Percentiles rank a stretch among this genome's conserved stretches.
Evolutionary conservation across 2,888 invertebrate species (phyloP).

Genomic region (Drosophila hamatofila): DNA sequence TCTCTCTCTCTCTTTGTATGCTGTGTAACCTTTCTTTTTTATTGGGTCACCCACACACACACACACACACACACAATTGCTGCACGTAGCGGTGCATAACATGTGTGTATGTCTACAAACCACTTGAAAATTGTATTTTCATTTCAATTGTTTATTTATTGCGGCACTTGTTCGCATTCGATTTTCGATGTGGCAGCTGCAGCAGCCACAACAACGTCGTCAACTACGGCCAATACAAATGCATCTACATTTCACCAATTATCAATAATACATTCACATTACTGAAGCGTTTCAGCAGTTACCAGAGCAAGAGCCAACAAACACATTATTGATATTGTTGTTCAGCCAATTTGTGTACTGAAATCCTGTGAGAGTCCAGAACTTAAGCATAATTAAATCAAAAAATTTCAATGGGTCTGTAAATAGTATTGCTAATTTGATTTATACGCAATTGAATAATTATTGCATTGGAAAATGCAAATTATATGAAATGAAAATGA

Average conservation of each 20-base stretch:
- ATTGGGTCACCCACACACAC: conserved; percentile 61
- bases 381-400: conserved; percentile 3
- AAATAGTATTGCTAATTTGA: background rate
- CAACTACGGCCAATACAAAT: conserved; percentile 20
- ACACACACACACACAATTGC: conserved; percentile 5
- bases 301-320: no score
- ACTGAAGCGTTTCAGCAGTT: conserved; percentile 24
- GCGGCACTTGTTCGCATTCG: conserved; percentile 81
- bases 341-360: conserved; percentile 1
- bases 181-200: conserved; percentile 71
- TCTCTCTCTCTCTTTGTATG: conserved; percentile 42
- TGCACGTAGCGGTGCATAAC: conserved; percentile 13
- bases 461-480: background rate
- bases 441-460: background rate
- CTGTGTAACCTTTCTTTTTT: conserved; percentile 60
- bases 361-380: background rate
- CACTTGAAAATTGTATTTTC: conserved; percentile 82
- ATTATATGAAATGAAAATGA: background rate
- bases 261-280: conserved; percentile 42
- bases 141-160: conserved; percentile 82
- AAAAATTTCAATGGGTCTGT: background rate
- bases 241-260: conserved; percentile 39
- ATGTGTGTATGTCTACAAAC: conserved; percentile 60
- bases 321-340: background rate
- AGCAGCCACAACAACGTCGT: conserved; percentile 29